phyloP scores from a whole-genome alignment of 2,888 invertebrate species.

The Drosophila antonietae region DNA sequence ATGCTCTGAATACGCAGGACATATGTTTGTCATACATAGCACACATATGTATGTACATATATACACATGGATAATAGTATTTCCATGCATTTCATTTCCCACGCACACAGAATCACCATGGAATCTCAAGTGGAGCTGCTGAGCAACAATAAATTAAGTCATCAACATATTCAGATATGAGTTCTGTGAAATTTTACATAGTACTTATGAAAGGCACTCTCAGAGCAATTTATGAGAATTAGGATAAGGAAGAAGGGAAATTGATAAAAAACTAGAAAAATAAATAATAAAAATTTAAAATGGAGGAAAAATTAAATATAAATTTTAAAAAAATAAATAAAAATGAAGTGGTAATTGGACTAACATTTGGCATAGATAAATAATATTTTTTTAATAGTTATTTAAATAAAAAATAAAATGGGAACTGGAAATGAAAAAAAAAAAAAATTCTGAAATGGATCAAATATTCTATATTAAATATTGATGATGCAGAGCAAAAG shows the following conservation, averaged over 20 bases:
- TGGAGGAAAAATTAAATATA: not conserved
- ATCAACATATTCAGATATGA: slow-evolving; percentile 10
- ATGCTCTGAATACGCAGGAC: not conserved
- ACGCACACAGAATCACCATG: not conserved
- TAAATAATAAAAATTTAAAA: no score
- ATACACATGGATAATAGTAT: not conserved
- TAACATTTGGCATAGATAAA: not conserved
- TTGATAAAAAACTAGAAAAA: no score
- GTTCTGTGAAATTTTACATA: slow-evolving; percentile 2
- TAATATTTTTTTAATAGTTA: not conserved
- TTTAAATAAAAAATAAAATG: not conserved
- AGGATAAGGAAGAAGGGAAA: not conserved
- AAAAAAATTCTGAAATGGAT: not conserved
- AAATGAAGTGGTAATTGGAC: not conserved
- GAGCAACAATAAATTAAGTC: slow-evolving; percentile 9
- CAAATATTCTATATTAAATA: not conserved
- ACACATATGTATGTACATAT: not conserved
- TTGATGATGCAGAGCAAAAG: not conserved
- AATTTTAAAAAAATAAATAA: no score
- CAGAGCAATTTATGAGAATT: not conserved
- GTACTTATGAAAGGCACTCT: not conserved
- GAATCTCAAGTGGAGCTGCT: slow-evolving; percentile 17
- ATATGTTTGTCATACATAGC: not conserved
- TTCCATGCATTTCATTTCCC: not conserved
- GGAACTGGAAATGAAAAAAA: not conserved